Base-by-base conservation (phyloP, 2,888 invertebrate species). In the Buathra laborator region DNA sequence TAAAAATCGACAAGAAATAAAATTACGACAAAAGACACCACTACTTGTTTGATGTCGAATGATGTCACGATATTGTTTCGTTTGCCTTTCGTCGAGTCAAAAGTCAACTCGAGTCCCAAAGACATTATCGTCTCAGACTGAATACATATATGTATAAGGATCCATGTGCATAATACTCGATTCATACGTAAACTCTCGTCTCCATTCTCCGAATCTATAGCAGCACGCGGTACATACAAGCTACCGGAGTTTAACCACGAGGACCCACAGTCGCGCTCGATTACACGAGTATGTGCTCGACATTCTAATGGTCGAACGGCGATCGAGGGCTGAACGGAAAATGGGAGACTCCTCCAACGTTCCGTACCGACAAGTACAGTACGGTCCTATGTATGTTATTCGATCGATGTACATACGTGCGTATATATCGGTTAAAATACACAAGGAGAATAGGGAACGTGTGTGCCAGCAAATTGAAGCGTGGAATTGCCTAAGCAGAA, bases 401-500 rank as follows among this genome's bases (percentile, higher is more conserved):
- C 43, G 3, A 44, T 12, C 2, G 6, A 68, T 46, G 19, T 9
- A 37, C 32, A 67, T 53, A 64, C 14, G 43, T 75, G 64, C 64
- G 64, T 24, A 53, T 70, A 59, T 67, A 75, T 75, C 70, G 75
- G 53, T 44, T 53, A 66, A 72, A 59, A 72, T 12, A 29, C 16
- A 14, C 16, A 14, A 14, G 59, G 29, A 44, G 77, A 81, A 77
- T 56, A 77, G 10, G 14, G 37, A 77, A 51, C 80, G 77, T 75
- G 77, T 70, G 74, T 43, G 51, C 77, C 46, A 78, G 81, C 62
- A 84, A 81, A 81, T 90, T 87, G 90, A 90, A 90, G 89, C 90
- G 86, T 86, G 86, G 89, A 88, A 90, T 90, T 89, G 89, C 87
- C 89, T 88, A 88, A 89, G 89, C 89, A 88, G 87, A 90, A 92